A percentile compares a stretch with the other conserved stretches of the same genome.
Conservation (phyloP, 2,888 invertebrate species). For the Microctonus hyperodae region DNA sequence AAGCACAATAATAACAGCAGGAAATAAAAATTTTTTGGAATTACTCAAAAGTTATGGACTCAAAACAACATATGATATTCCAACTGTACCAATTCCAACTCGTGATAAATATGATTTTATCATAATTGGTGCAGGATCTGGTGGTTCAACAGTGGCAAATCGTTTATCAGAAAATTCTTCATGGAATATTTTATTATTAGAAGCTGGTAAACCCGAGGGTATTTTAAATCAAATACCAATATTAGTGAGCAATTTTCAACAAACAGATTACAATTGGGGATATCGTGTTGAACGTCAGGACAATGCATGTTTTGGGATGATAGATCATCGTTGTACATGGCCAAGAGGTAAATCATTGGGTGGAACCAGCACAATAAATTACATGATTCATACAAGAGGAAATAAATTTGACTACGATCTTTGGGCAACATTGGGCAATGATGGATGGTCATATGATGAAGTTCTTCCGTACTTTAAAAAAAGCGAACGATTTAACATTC, state of each 20-base stretch:
- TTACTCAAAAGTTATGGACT: conserved; percentile 43
- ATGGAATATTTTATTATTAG: conserved; percentile 72
- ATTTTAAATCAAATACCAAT: conserved; percentile 69
- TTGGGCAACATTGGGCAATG: conserved; percentile 40
- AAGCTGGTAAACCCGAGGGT: conserved; percentile 69
- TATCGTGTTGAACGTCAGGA: conserved; percentile 73
- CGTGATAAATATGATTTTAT: conserved; percentile 70
- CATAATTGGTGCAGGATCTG: conserved; percentile 75
- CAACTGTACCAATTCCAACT: conserved; percentile 50
- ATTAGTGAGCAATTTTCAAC: conserved; percentile 67
- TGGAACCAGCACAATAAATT: conserved; percentile 56
- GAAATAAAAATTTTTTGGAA: conserved; percentile 44
- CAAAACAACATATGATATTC: conserved; percentile 41
- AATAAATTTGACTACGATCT: conserved; percentile 43
- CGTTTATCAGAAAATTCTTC: conserved; percentile 71
- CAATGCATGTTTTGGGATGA: conserved; percentile 72
- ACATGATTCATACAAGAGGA: conserved; percentile 57
- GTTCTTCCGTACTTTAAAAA: conserved; percentile 42
- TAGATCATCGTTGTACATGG: conserved; percentile 78
- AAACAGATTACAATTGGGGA: conserved; percentile 75
- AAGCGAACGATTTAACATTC: conserved; percentile 39
- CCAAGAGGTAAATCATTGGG: conserved; percentile 66
- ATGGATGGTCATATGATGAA: conserved; percentile 42
- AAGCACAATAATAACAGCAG: background rate
- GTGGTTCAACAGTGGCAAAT: conserved; percentile 75